These are phyloP conservation scores for Eilema sororculum DNA, from an alignment of 2,888 invertebrate genomes.

Conservation along the genomic window DNA sequence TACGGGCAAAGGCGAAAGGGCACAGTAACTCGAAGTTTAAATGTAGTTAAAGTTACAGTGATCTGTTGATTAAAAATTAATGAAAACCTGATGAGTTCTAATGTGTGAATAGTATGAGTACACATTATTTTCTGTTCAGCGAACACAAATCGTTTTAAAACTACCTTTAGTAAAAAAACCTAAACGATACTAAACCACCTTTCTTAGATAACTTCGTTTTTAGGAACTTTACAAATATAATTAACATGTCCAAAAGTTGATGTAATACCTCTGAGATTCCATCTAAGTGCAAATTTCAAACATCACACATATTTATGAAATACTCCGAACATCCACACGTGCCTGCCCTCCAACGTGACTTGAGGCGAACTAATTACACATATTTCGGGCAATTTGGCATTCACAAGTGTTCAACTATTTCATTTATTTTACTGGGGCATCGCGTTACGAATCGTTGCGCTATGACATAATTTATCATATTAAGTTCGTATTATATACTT, in stretches of 20 bases:
- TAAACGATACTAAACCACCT: background rate
- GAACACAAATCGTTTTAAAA: too few species aligned
- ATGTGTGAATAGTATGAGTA: too few species aligned
- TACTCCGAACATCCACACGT: background rate
- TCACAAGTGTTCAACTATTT: background rate
- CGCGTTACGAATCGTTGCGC: background rate
- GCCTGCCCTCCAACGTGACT: constrained; percentile 1
- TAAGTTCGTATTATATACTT: background rate
- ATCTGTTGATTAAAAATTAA: background rate
- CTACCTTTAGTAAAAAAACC: too few species aligned
- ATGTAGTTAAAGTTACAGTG: background rate
- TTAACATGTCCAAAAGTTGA: background rate
- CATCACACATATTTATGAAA: background rate
- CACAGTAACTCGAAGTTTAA: background rate
- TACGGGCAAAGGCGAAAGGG: background rate
- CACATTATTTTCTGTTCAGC: too few species aligned
- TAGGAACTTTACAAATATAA: background rate
- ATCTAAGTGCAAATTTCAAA: background rate
- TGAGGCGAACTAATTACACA: background rate
- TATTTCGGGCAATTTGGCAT: background rate
- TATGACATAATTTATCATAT: background rate
- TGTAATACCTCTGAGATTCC: background rate
- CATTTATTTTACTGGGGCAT: background rate
- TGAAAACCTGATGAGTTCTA: too few species aligned
- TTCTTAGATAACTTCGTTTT: background rate